Base-by-base conservation (phyloP, 2,113 vertebrate species). In the Ancistrus triradiatus region DNA sequence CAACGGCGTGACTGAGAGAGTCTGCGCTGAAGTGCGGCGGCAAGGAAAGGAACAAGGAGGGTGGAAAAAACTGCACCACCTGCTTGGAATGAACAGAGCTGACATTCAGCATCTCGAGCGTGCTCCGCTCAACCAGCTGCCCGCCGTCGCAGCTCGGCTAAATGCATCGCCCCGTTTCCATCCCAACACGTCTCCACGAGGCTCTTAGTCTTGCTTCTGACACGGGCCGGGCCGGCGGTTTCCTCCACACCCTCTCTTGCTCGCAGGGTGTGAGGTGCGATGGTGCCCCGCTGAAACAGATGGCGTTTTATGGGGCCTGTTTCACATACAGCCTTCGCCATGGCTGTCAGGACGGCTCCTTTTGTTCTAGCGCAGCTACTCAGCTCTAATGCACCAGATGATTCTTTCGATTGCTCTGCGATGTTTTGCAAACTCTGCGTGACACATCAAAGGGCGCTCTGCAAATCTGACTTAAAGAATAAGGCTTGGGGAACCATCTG, bases 161-260 rank as follows among this genome's bases (percentile, higher is more conserved):
- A 70, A 75, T 73, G 84, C 83, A 81, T 78, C 76, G 72, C 71
- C 67, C 55, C 61, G 53, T 81, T 80, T 77, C 67, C 75, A 49
- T 60, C 66, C 6, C 48, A 68, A 64, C 42, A 68, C 58, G 25
- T 56, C 69, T 79, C 65, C 59, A 50, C 66, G 61, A 53, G 66
- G 59, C 71, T 63, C 70, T 68, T 64, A 68, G 80, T 77, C 72
- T 73, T 76, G 78, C 77, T 66, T 67, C 70, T 69, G 74, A 80
- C 76, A 74, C 7, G 27, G n/a, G n/a, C n/a, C n/a, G n/a, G n/a
- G n/a, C n/a, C n/a, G 55, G 43, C 55, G 22, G 42, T 43, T 46
- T 55, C 63, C 74, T 70, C 62, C 68, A 68, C 24, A 14, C 25
- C 13, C 42, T 35, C 62, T 63, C 27, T 43, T 63, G 50, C 68